Percentiles rank a stretch among this genome's conserved stretches.
Evolutionary conservation across 2,113 vertebrate species (phyloP).

Genomic region (Eulemur rufifrons): DNA sequence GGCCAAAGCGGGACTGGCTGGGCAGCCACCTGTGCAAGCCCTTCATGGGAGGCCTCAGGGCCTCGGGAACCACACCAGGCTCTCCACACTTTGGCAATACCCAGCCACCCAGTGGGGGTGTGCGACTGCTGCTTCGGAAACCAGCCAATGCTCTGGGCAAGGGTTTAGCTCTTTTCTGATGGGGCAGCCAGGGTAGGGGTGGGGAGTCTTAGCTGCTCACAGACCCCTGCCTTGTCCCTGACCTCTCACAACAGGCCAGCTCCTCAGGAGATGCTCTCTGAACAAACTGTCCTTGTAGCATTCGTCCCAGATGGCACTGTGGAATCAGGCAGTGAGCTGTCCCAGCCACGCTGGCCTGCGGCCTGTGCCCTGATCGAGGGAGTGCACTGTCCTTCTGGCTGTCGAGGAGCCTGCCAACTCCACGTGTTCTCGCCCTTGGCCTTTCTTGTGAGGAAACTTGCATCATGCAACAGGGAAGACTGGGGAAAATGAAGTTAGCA

Average conservation of each 20-base stretch:
- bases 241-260: neutral
- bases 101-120: rapidly evolving
- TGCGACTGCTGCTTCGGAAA: neutral
- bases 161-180: neutral
- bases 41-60: neutral
- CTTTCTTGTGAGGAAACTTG: neutral
- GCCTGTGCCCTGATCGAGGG: neutral
- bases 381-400: rapidly evolving
- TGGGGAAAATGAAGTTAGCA: rapidly evolving
- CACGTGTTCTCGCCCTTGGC: neutral
- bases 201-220: neutral
- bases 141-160: no score
- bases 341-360: neutral
- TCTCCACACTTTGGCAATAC: neutral
- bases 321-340: neutral
- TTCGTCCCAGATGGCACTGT: neutral
- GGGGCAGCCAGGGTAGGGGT: rapidly evolving
- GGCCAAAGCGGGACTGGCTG: neutral
- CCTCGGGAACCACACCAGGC: rapidly evolving
- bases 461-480: rapidly evolving
- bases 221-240: neutral
- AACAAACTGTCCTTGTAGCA: neutral
- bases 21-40: neutral
- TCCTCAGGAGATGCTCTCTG: neutral
- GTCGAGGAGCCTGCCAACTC: neutral